Evolutionary conservation across 1,140 invertebrate genomes (phyloP), one percentile per base, ranked within the genome.

Genomic region (Lutraria rhynchaena): DNA sequence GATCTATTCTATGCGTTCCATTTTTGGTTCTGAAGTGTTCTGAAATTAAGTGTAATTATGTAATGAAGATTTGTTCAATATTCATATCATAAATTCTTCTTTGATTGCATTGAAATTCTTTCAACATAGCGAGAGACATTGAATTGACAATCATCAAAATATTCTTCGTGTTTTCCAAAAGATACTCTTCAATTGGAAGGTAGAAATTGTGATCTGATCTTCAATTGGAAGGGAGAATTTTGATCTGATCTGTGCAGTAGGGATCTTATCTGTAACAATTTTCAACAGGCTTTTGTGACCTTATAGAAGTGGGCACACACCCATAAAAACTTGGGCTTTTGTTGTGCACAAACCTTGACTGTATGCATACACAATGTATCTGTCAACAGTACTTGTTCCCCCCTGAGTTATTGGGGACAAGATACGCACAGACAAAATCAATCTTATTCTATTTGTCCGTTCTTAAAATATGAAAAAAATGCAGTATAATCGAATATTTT

Each of bases 381-480:
- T 76, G 73, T 76, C 73, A 76, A 49, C 73, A 46, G 13, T 24
- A 27, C 73, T 63, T 61, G 41, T 63, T 65, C 27, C 13, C 35
- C n/a, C 19, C 1, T 44, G 35, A 44, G 27, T 57, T 63, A 19
- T 41, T 44, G 4, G 37, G 22, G 27, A 22, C 15, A 27, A 24
- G 29, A 17, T 41, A 63, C 60, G 24, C n/a, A 63, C 60, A 41
- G 5, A n/a, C n/a, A n/a, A n/a, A n/a, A n/a, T n/a, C n/a, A n/a
- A n/a, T n/a, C n/a, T n/a, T n/a, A n/a, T n/a, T n/a, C n/a, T n/a
- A n/a, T n/a, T n/a, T n/a, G n/a, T n/a, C n/a, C n/a, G n/a, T n/a
- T n/a, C n/a, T n/a, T n/a, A n/a, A n/a, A n/a, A n/a, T n/a, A n/a
- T n/a, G n/a, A n/a, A n/a, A n/a, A n/a, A n/a, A n/a, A n/a, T n/a